These are phyloP conservation scores for Melanerpes formicivorus DNA, from an alignment of 2,113 vertebrate species.

Conservation along the genomic window DNA sequence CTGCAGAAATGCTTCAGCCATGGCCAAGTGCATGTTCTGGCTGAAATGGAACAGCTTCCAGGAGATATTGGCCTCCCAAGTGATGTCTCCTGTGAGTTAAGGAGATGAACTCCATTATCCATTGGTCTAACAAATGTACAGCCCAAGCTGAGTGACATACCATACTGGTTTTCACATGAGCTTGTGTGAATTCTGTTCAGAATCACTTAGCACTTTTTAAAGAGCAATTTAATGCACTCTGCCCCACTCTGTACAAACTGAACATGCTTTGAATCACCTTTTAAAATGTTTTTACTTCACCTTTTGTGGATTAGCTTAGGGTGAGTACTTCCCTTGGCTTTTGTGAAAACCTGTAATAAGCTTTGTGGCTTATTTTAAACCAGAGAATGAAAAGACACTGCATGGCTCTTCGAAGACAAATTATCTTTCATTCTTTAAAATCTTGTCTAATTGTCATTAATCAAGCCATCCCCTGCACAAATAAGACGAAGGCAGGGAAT, in stretches of 20 bases:
- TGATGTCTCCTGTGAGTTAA: neutral
- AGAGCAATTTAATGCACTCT: neutral
- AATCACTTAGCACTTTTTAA: neutral
- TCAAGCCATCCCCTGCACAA: slow-evolving; percentile 1
- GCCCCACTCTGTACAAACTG: neutral
- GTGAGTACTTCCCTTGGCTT: neutral
- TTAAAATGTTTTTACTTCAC: neutral
- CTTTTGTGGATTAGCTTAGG: neutral
- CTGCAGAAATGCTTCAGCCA: neutral
- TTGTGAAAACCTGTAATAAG: neutral
- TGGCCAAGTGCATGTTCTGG: neutral
- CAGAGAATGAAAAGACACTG: neutral
- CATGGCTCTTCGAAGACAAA: slow-evolving; percentile 1
- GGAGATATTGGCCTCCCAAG: neutral
- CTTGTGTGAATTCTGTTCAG: neutral
- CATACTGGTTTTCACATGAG: neutral
- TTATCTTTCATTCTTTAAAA: slow-evolving; percentile 36
- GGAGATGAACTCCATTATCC: neutral
- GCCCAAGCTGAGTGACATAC: neutral
- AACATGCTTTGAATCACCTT: slow-evolving; percentile 9
- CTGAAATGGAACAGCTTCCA: neutral
- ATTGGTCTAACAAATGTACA: neutral
- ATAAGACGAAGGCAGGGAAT: slow-evolving; percentile 1
- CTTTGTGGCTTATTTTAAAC: slow-evolving; percentile 25
- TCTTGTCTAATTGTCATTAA: slow-evolving; percentile 9